Percentiles rank a stretch among this genome's conserved stretches.
phyloP scores from a whole-genome alignment of 2,113 vertebrate genomes.

The Pelecanoides urinatrix region DNA sequence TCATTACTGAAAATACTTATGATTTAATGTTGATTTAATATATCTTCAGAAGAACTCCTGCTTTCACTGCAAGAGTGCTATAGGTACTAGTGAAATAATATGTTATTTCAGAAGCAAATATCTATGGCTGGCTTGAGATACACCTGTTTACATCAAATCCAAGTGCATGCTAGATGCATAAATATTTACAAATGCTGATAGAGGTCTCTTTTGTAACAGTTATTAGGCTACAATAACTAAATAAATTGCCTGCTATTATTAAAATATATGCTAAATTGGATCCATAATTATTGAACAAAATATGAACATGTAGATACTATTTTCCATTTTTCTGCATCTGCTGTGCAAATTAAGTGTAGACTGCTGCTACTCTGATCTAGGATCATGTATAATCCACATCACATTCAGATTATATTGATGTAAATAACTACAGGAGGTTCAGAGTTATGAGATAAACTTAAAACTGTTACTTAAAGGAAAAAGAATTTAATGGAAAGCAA shows the following conservation, averaged over 20 bases:
- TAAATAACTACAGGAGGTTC: not conserved
- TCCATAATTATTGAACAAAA: not conserved
- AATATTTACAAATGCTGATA: not conserved
- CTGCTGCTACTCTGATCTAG: not conserved
- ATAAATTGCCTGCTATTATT: not conserved
- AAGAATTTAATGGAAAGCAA: not conserved
- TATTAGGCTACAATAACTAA: not conserved
- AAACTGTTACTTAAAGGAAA: not conserved
- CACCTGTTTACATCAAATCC: not conserved
- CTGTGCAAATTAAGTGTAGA: not conserved
- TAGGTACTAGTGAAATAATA: not conserved
- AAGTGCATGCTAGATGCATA: not conserved
- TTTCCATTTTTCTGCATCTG: not conserved
- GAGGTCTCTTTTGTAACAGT: constrained; percentile 1
- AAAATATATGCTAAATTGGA: not conserved
- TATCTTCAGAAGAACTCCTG: not conserved
- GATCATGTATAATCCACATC: not conserved
- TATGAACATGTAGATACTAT: not conserved
- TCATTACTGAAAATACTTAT: not conserved
- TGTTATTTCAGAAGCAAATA: not conserved
- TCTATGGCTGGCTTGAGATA: not conserved
- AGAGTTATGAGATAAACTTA: not conserved
- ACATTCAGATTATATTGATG: not conserved
- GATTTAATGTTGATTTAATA: not conserved
- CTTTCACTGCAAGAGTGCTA: not conserved